phyloP scores from a whole-genome alignment of 2,113 vertebrate species.

The Centropus unirufus region DNA sequence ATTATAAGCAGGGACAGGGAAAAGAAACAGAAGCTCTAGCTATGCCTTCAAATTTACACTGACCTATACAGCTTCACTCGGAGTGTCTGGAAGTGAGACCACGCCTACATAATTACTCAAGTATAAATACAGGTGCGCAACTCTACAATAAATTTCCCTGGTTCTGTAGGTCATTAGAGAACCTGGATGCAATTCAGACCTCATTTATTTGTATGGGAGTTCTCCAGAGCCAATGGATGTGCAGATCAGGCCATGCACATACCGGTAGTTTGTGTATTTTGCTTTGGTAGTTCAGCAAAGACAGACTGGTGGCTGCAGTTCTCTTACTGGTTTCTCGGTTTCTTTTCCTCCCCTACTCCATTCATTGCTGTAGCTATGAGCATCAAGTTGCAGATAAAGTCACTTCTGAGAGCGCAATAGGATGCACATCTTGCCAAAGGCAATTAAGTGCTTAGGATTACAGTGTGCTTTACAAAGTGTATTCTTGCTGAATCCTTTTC shows the following conservation, averaged over 20 bases:
- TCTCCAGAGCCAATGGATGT: not conserved
- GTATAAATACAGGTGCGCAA: constrained; percentile 9
- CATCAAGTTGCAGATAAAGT: constrained; percentile 54
- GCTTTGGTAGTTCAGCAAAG: not conserved
- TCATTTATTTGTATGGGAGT: not conserved
- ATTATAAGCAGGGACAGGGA: not conserved
- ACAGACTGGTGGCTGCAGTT: not conserved
- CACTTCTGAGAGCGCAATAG: constrained; percentile 43
- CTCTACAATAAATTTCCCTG: not conserved
- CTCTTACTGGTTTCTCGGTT: not conserved
- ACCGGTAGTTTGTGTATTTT: not conserved
- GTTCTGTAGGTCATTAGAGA: not conserved
- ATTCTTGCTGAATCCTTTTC: constrained; percentile 44
- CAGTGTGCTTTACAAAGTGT: constrained; percentile 44
- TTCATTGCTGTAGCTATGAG: constrained; percentile 42
- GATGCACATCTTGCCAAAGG: constrained; percentile 57
- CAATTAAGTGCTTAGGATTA: constrained; percentile 69
- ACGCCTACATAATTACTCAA: not conserved
- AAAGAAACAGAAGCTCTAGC: not conserved
- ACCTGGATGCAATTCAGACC: not conserved
- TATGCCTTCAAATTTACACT: not conserved
- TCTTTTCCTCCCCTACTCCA: constrained; percentile 41
- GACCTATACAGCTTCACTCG: not conserved
- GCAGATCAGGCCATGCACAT: not conserved
- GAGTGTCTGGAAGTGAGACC: not conserved